Base-by-base conservation (phyloP, 2,113 vertebrate species). In the Tachuris rubrigastra region DNA sequence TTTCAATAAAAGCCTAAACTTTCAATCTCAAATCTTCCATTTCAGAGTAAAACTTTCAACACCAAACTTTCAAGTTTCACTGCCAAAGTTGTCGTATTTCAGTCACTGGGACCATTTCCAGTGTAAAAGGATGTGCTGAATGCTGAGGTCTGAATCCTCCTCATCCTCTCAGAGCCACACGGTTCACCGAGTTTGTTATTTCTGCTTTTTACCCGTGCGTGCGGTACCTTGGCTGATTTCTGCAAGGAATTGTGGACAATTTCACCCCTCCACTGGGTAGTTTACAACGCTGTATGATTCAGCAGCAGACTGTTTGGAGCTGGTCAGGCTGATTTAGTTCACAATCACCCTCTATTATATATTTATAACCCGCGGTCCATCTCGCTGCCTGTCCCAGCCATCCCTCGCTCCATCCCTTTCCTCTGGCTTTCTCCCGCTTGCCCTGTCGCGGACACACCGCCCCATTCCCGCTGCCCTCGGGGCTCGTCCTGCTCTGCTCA, bases 111-210 rank as follows among this genome's bases (percentile, higher is more conserved):
- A 14, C 8, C 12, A 39, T 14, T 74, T 56, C 18, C 46, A 42
- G 37, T 10, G 3, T 6, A 15, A 58, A 37, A 82, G 30, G 20
- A 17, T 33, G 10, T 2, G 4, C 22, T 14, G 31, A 72, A 76
- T 8, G 10, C 31, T 18, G 71, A 72, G 17, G 2, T 33, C 16
- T 60, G 37, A 39, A 5, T 39, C 27, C 24, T 59, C 50, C 37
- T 60, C 56, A 21, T 25, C 22, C 6, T 2, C 17, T 16, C 46
- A 33, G 25, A 50, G 23, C 25, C 33, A 23, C 2, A 2, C 0
- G 3, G 21, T 59, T 59, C 33, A 30, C 28, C 4, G 33, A 44
- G 8, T 60, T 39, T 53, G 46, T 2, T 39, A 39, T 25, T 53
- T 47, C n/a, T n/a, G 39, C 10, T 20, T 18, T 89, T 53, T 31